Evolutionary conservation across 2,113 vertebrate genomes (phyloP), one percentile per base, ranked within the genome.

Genomic region (Psilopogon haemacephalus): DNA sequence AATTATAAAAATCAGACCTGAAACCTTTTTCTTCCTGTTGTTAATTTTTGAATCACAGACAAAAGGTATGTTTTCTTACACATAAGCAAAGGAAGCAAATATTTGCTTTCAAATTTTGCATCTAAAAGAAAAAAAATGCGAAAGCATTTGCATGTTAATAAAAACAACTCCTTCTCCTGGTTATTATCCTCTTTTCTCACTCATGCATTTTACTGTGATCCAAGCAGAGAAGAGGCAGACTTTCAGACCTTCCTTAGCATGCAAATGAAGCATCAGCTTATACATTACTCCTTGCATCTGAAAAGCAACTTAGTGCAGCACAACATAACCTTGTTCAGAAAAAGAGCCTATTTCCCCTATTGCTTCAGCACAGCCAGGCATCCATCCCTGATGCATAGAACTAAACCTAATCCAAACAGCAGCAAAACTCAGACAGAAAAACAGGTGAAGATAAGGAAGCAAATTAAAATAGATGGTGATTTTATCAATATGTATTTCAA

Each of bases 111-210:
- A 71, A 59, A 80, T 40, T 91, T 91, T 84, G 86, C 48, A 78
- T 86, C 79, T 84, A 54, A 74, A 90, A 56, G 64, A 69, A 93
- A 91, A 93, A 86, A 82, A 78, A 84, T 42, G 60, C 42, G 54
- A 81, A 93, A 89, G 46, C 70, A 92, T 90, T 84, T 92, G 83
- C 71, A 91, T 91, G 84, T 93, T 95, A 95, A 94, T 90, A 96
- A 95, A 95, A 92, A 64, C 93, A 80, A 82, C 86, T 96, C 64
- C 89, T 96, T 88, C 86, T 84, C 64, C 90, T 90, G 62, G 88
- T 94, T 95, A 91, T 94, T 96, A 95, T 95, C 88, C 88, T 95
- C 88, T 86, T 90, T 94, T 91, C 86, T 95, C 92, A 84, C 79
- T 95, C 92, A 95, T 95, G 93, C 89, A 92, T 90, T 89, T 94